Percentiles rank a stretch among this genome's conserved stretches.
These are phyloP conservation scores for Trichoplusia ni DNA, from an alignment of 1,140 invertebrate genomes.

Conservation along the genomic window DNA sequence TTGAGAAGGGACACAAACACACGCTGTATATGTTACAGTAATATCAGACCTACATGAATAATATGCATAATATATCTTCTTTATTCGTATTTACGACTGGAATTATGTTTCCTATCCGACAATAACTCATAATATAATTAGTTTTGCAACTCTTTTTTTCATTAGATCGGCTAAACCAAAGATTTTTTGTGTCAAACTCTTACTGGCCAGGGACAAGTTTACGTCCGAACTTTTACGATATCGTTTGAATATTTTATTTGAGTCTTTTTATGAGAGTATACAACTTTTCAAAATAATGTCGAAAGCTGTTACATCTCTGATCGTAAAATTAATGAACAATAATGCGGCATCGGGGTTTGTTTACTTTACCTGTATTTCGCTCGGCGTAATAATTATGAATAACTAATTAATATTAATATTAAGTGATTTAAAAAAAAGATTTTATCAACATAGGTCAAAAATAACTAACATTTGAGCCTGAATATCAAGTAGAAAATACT, in stretches of 20 bases:
- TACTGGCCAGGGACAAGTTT: not conserved
- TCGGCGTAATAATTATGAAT: too few species aligned
- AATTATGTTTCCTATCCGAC: not conserved
- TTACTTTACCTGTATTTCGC: too few species aligned
- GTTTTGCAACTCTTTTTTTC: constrained; percentile 5
- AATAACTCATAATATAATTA: not conserved
- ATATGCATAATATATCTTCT: not conserved
- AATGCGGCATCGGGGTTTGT: too few species aligned
- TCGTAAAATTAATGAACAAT: too few species aligned
- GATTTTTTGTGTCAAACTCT: constrained; percentile 7
- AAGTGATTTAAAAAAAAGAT: too few species aligned
- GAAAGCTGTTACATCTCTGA: too few species aligned
- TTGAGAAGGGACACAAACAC: not conserved
- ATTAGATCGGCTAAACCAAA: constrained; percentile 10
- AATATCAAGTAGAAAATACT: not conserved
- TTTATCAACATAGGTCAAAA: too few species aligned
- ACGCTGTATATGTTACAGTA: not conserved
- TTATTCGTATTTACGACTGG: constrained; percentile 1
- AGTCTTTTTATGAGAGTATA: not conserved
- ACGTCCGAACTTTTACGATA: constrained; percentile 1
- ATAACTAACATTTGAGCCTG: not conserved
- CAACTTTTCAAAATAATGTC: too few species aligned
- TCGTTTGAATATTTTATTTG: constrained; percentile 8
- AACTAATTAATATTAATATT: too few species aligned
- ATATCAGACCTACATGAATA: not conserved